Conservation (phyloP, 2,888 invertebrate genomes). For the Catonia carolina region DNA sequence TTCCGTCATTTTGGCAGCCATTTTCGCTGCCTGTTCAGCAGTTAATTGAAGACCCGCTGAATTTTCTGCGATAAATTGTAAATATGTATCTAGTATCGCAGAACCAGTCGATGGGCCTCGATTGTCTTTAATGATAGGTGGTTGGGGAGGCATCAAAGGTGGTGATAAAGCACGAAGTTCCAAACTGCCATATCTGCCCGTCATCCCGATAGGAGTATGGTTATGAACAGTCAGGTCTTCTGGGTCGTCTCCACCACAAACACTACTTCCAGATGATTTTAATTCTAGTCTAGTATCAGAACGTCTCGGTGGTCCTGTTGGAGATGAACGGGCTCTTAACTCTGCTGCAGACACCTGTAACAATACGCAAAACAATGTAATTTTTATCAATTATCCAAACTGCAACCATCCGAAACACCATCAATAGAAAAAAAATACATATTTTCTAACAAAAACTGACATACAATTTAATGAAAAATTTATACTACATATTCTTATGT, state of each 20-base stretch:
- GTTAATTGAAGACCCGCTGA: slow-evolving; percentile 60
- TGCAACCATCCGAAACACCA: too few relatives aligned
- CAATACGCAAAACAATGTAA: too few relatives aligned
- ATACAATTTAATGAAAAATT: too few relatives aligned
- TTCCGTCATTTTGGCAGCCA: slow-evolving; percentile 49
- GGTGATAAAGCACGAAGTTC: slow-evolving; percentile 34
- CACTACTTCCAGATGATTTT: slow-evolving; percentile 58
- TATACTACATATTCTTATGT: too few relatives aligned
- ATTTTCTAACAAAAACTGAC: too few relatives aligned
- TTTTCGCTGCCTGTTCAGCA: slow-evolving; percentile 55
- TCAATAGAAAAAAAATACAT: too few relatives aligned
- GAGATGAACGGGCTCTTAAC: slow-evolving; percentile 74
- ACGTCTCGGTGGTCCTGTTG: slow-evolving; percentile 64
- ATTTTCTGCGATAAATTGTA: slow-evolving; percentile 82
- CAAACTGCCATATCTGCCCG: slow-evolving; percentile 29
- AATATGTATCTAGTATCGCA: slow-evolving; percentile 77
- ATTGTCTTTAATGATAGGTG: slow-evolving; percentile 26
- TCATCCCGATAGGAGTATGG: slow-evolving; percentile 38
- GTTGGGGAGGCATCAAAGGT: slow-evolving; percentile 50
- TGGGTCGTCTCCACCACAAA: slow-evolving; percentile 74
- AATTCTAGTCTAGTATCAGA: slow-evolving; percentile 73
- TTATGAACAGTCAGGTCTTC: slow-evolving; percentile 70
- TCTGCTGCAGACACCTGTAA: slow-evolving; percentile 57
- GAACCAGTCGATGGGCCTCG: slow-evolving; percentile 54
- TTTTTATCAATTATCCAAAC: too few relatives aligned